phyloP scores from a whole-genome alignment of 2,113 vertebrate species.

The Oryzias javanicus region DNA sequence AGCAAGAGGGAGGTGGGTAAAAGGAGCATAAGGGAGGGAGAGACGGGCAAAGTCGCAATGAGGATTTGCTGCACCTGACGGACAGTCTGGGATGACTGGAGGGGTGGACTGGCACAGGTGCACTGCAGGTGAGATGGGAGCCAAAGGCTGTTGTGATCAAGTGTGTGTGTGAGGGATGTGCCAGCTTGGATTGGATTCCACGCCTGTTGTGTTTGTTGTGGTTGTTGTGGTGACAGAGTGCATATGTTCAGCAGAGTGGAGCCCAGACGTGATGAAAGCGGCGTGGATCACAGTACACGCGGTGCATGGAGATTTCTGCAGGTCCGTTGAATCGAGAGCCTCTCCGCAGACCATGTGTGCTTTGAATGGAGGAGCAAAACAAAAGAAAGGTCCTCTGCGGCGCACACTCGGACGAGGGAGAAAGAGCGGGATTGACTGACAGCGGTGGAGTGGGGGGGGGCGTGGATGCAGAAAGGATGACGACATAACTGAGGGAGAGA shows the following conservation, averaged over 20 bases:
- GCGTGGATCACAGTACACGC: slow-evolving; percentile 29
- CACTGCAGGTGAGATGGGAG: slow-evolving; percentile 69
- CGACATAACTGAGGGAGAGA: slow-evolving; percentile 55
- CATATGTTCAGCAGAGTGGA: slow-evolving; percentile 39
- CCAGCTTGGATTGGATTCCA: slow-evolving; percentile 46
- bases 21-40: slow-evolving; percentile 42
- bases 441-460: slow-evolving; percentile 21
- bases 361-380: not conserved
- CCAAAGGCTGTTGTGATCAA: slow-evolving; percentile 21
- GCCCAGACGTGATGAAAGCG: slow-evolving; percentile 22
- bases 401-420: not conserved
- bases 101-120: slow-evolving; percentile 67
- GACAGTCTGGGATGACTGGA: slow-evolving; percentile 69
- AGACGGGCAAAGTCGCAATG: slow-evolving; percentile 53
- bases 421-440: not conserved
- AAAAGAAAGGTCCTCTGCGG: not conserved
- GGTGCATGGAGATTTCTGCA: slow-evolving; percentile 18
- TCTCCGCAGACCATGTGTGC: slow-evolving; percentile 3
- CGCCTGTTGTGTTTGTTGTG: slow-evolving; percentile 64
- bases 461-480: slow-evolving; percentile 49
- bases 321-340: slow-evolving; percentile 9
- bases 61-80: slow-evolving; percentile 71
- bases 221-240: slow-evolving; percentile 63
- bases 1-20: slow-evolving; percentile 43
- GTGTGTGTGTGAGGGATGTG: slow-evolving; percentile 21